Conservation (phyloP, 2,113 vertebrate species). For the Tautogolabrus adspersus region DNA sequence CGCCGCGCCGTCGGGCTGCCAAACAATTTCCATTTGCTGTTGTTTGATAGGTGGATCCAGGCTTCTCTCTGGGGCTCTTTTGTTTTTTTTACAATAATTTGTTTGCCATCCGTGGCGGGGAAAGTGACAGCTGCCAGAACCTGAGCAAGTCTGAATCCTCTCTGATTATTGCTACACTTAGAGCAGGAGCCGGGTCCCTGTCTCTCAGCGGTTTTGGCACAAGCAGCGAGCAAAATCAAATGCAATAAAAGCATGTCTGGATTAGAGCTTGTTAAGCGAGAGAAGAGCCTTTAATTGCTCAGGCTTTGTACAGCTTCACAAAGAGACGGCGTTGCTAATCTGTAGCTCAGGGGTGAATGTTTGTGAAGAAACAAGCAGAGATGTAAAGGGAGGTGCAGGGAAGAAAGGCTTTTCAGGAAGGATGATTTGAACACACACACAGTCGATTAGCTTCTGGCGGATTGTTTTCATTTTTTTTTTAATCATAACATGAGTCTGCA, state of each 20-base stretch:
- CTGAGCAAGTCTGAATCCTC: slow-evolving; percentile 54
- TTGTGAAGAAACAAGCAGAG: slow-evolving; percentile 71
- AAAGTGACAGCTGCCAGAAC: slow-evolving; percentile 62
- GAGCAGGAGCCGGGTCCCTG: slow-evolving; percentile 56
- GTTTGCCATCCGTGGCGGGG: slow-evolving; percentile 45
- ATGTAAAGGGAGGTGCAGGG: slow-evolving; percentile 42
- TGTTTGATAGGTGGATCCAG: slow-evolving; percentile 70
- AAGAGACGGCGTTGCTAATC: slow-evolving; percentile 80
- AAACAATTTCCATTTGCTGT: slow-evolving; percentile 61
- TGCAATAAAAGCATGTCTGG: slow-evolving; percentile 84
- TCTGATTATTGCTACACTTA: slow-evolving; percentile 58
- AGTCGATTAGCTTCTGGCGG: slow-evolving; percentile 39
- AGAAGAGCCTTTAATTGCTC: slow-evolving; percentile 82
- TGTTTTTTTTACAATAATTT: slow-evolving; percentile 39
- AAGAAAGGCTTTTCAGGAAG: slow-evolving; percentile 47
- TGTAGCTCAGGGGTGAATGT: slow-evolving; percentile 82
- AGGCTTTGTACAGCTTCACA: slow-evolving; percentile 79
- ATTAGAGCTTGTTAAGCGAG: slow-evolving; percentile 83
- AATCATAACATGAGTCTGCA: not conserved
- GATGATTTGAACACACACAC: slow-evolving; percentile 37
- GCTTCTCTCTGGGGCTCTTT: slow-evolving; percentile 35
- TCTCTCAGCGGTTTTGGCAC: slow-evolving; percentile 73
- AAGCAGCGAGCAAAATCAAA: slow-evolving; percentile 72
- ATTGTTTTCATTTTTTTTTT: slow-evolving; percentile 12
- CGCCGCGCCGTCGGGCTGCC: slow-evolving; percentile 44